Evolutionary conservation across 64 coral and sea anemone genomes (phyloP), one percentile per base, ranked within the genome.

Genomic region (Porites lutea): DNA sequence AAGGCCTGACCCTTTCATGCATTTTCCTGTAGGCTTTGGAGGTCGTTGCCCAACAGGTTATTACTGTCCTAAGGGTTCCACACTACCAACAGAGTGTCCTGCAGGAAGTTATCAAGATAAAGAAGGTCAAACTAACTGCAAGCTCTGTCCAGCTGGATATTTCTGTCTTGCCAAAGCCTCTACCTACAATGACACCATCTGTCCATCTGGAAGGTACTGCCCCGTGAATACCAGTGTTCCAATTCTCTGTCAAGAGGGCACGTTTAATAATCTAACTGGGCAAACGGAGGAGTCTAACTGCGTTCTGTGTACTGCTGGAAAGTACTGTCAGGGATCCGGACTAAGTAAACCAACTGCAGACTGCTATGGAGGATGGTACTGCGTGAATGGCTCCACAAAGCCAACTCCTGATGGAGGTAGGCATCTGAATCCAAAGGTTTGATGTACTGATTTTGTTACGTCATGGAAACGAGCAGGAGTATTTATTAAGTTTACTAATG

Each of bases 351-450:
- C 97, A n/a, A 99, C 94, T 44, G 88, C 71, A 23, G 88, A 96
- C 64, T 99, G 97, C 59, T 93, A 89, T 45, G 94, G 92, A 13
- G 97, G 97, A 8, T 99, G 97, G 97, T 96, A 93, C 71, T 99
- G 97, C 85, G 83, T 82, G 3, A 96, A 93, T 96, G 97, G 97
- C 71, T 96, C 97, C 3, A 82, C 78, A 5, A 79, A 66, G 5
- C 65, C 85, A 16, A 93, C 87, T 15, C 97, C 97, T 52, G 74
- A 47, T 87, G 97, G 72, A 89, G 97, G 97, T 99, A 95, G 23
- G 74, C 27, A 37, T 37, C 27, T 37, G 27, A 37, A 37, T 37
- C 27, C 27, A 37, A 37, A 37, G 27, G 27, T 37, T 37, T 1
- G 27, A 37, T 37, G 27, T 37, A 37, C 27, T 37, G 27, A 37